Evolutionary conservation across 2,888 invertebrate genomes (phyloP).

Genomic region (Hemaris fuciformis): DNA sequence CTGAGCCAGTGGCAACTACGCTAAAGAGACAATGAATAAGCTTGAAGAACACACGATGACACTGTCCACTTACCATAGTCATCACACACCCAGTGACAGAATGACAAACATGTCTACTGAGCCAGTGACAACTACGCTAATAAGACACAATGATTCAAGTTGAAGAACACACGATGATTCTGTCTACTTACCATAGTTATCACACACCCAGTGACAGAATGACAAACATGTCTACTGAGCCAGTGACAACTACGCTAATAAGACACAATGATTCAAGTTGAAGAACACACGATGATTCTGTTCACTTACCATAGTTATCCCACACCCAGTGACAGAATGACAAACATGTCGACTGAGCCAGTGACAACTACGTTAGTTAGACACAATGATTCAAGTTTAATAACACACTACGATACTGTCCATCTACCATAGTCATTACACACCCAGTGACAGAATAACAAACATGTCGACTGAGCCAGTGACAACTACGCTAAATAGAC

Average conservation of each 20-base stretch:
- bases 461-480: slow-evolving; percentile 9
- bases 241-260: slow-evolving; percentile 17
- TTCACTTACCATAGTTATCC: slow-evolving; percentile 12
- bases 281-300: background rate
- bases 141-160: background rate
- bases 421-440: slow-evolving; percentile 9
- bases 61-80: background rate
- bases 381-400: background rate
- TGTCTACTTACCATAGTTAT: slow-evolving; percentile 13
- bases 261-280: background rate
- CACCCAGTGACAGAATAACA: slow-evolving; percentile 15
- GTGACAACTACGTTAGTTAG: slow-evolving; percentile 19
- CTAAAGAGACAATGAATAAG: background rate
- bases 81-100: slow-evolving; percentile 11
- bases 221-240: slow-evolving; percentile 22
- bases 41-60: background rate
- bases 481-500: slow-evolving; percentile 10
- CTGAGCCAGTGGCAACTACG: too few species aligned
- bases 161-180: background rate
- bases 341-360: slow-evolving; percentile 24
- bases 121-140: background rate
- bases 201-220: slow-evolving; percentile 26
- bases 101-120: background rate
- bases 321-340: slow-evolving; percentile 25
- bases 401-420: background rate